Base-by-base conservation (phyloP, 2,113 vertebrate genomes). In the Cyphomyrus plagiostoma region DNA sequence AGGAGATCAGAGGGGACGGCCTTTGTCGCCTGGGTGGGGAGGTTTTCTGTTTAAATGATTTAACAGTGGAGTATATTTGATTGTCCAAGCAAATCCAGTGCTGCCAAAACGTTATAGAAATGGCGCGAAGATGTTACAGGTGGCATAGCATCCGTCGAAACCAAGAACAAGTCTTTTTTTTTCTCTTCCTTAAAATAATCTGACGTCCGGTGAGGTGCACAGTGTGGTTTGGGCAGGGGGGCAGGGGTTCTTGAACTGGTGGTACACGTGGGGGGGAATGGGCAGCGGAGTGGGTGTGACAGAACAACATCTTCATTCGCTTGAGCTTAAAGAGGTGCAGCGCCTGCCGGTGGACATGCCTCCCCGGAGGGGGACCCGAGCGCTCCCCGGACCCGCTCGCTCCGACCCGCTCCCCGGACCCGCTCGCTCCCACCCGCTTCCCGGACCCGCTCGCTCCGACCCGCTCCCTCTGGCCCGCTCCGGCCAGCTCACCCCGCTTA, bases 241-340 rank as follows among this genome's bases (percentile, higher is more conserved):
- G 19, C 0, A 5, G 4, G 21, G 56, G 21, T 58, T 23, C 19
- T n/a, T 23, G 23, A 58, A 23, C 56, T 58, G 56, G 21, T 58
- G 90, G 85, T 90, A 88, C 80, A n/a, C n/a, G n/a, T n/a, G n/a
- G n/a, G n/a, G n/a, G n/a, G n/a, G n/a, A n/a, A 35, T 77, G 70
- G 74, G 35, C n/a, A 23, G 62, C 3, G 19, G 70, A 35, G 10
- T 26, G 52, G 70, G 26, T 74, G 70, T 77, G 70, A 39, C 46
- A 92, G 93, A 95, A 94, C 94, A 94, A 95, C 94, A 93, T 95
- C 95, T 95, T 95, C 93, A 94, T 95, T 93, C 94, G 92, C 94
- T 93, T 90, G 93, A 94, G 93, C 93, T 93, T 93, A 93, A 95
- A 95, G 94, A 96, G 94, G 94, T 94, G 94, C 92, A 92, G 88